Conservation (phyloP, 2,888 invertebrate genomes). For the Latrodectus hesperus region DNA sequence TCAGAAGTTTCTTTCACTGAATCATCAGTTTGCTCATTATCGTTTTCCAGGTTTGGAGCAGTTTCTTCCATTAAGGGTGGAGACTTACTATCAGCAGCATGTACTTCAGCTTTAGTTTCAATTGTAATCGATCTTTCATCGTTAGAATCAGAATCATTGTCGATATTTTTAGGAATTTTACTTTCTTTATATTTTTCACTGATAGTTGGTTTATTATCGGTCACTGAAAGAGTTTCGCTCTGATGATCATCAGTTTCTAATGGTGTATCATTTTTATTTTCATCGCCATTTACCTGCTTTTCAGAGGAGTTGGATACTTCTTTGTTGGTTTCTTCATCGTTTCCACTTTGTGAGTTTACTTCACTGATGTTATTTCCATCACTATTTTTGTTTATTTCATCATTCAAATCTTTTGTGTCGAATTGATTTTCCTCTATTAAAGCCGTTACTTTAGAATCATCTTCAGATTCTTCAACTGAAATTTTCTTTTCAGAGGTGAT, state of each 20-base stretch:
- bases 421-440: background rate
- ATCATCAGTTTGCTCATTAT: background rate
- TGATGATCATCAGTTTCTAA: background rate
- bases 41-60: background rate
- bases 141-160: constrained; percentile 55
- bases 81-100: constrained; percentile 45
- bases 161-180: constrained; percentile 20
- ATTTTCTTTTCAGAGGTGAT: background rate
- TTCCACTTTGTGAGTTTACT: background rate
- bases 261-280: background rate
- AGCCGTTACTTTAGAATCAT: background rate
- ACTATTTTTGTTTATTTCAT: background rate
- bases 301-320: no score
- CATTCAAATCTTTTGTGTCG: background rate
- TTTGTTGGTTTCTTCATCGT: background rate
- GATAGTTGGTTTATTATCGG: background rate
- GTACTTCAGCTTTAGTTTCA: constrained; percentile 50
- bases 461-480: background rate
- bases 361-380: no score
- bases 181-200: background rate
- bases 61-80: constrained; percentile 11
- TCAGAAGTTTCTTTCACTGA: no score
- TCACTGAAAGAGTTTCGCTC: background rate
- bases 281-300: background rate
- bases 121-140: constrained; percentile 48